phyloP scores from a whole-genome alignment of 2,888 invertebrate species.

The Clostera curtula region DNA sequence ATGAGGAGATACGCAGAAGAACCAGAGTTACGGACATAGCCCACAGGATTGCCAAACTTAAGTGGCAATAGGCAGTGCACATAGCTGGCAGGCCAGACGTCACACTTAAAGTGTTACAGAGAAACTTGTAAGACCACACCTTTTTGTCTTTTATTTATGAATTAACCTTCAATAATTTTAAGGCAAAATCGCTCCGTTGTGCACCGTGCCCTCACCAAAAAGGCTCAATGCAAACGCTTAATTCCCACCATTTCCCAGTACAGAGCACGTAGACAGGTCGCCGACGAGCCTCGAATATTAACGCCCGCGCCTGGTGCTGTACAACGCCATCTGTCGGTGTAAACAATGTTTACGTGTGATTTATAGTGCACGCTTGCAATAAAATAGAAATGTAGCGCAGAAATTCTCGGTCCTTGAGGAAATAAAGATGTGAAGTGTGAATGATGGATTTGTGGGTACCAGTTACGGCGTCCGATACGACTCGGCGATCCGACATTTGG shows the following conservation, averaged over 20 bases:
- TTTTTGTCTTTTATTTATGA: no score
- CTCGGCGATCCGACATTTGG: no score
- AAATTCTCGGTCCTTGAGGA: not conserved
- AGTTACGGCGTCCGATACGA: no score
- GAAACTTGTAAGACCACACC: no score
- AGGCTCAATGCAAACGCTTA: constrained; percentile 8
- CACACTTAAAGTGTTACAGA: no score
- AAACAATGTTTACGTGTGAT: constrained; percentile 29
- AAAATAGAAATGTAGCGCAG: not conserved
- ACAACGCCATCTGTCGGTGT: constrained; percentile 17
- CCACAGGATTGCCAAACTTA: no score
- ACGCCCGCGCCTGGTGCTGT: constrained; percentile 15
- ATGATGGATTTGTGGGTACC: no score
- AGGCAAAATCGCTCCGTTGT: not conserved
- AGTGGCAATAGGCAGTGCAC: no score
- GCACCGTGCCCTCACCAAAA: constrained; percentile 2
- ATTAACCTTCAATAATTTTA: not conserved
- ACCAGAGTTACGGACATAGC: no score
- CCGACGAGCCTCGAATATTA: constrained; percentile 26
- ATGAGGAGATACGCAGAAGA: no score
- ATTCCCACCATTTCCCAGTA: constrained; percentile 7
- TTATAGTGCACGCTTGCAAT: constrained; percentile 15
- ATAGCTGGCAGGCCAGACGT: no score
- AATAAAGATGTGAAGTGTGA: no score
- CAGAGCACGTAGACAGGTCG: constrained; percentile 23